Evolutionary conservation across 2,797 vertebrate species (phyloP).

Genomic region (Myotis vivesi): DNA sequence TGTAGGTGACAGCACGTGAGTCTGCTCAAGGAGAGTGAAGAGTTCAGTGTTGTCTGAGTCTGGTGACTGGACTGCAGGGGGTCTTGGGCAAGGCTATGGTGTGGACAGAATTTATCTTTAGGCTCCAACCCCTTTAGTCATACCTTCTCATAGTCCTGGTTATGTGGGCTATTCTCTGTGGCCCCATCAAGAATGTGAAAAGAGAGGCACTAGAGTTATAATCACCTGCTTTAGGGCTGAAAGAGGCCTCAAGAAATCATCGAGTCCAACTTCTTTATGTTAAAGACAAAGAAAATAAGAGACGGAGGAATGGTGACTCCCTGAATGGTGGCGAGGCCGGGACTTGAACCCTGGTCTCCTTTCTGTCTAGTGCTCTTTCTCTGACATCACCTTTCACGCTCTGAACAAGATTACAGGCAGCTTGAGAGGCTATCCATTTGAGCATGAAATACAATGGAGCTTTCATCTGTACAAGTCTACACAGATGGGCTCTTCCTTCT

Average conservation of each 20-base stretch:
- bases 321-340: neutral
- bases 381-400: neutral
- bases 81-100: neutral
- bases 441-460: neutral
- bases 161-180: neutral
- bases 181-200: neutral
- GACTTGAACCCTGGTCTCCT: neutral
- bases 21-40: neutral
- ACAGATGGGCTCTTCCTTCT: neutral
- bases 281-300: neutral
- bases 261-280: neutral
- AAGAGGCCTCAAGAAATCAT: neutral
- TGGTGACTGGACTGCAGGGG: too few species aligned
- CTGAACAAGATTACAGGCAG: neutral
- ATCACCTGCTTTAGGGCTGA: neutral
- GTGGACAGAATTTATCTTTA: neutral
- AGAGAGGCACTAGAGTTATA: neutral
- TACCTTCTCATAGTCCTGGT: neutral
- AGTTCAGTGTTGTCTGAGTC: neutral
- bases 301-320: neutral
- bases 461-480: neutral
- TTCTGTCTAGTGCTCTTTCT: neutral
- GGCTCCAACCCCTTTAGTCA: neutral
- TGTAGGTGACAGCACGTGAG: neutral
- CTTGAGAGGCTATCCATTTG: neutral